Base-by-base conservation (phyloP, 2,797 vertebrate genomes). In the Enteromius afrohamiltoni region DNA sequence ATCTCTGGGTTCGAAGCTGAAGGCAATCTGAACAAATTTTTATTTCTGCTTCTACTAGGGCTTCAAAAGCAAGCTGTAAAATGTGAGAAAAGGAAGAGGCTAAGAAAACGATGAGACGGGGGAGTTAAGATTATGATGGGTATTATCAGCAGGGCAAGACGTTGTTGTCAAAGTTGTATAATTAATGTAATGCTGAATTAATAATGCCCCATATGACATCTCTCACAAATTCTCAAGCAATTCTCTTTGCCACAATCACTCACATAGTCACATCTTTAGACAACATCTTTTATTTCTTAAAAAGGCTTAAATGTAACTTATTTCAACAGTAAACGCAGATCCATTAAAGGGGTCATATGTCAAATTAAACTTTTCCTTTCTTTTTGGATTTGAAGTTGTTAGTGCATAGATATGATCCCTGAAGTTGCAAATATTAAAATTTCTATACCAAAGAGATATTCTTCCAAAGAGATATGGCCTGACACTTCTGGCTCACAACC, bases 161-260 rank as follows among this genome's bases (percentile, higher is more conserved):
- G 23, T 21, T 62, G 37, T 51, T 77, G 40, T 70, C 37, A 62
- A 55, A 53, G 47, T 3, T 34, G 68, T 17, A 47, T 81, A 74
- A 81, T 74, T 73, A 64, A 4, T 9, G 21, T 51, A 64, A 64
- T 82, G 37, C 53, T 73, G 29, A 69, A 77, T 83, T 58, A 83
- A 47, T 62, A 77, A 83, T 47, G 82, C 4, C 69, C 75, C 64
- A 77, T 17, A 69, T 82, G 70, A 60, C 74, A 83, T 77, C 82
- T 80, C n/a, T 70, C 40, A 69, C 65, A 83, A 77, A 60, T 77
- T 40, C 49, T 83, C 26, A 55, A 62, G 77, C 7, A 17, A 67
- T 21, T 37, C 8, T 58, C 29, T 29, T 26, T 64, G 26, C 49
- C 49, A 76, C 62, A 83, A 68, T 67, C 45, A 13, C n/a, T 55